Percentiles rank a stretch among this genome's conserved stretches.
These are phyloP conservation scores for Indri indri DNA, from an alignment of 2,113 vertebrate genomes.

Conservation along the genomic window DNA sequence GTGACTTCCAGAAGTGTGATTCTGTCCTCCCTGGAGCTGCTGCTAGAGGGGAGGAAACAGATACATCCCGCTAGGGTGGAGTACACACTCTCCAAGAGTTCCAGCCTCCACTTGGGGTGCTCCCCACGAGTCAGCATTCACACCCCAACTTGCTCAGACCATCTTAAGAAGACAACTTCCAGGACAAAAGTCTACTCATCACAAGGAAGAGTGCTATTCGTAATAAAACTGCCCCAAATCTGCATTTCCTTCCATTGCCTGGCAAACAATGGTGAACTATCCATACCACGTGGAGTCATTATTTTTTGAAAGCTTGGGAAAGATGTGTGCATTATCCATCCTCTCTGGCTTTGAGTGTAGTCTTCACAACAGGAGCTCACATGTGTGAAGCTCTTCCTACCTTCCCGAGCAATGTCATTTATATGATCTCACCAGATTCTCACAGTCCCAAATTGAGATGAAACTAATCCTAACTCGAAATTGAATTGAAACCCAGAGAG, in stretches of 20 bases:
- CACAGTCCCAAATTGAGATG: background rate
- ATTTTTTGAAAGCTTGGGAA: background rate
- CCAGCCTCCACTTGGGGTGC: too few relatives aligned
- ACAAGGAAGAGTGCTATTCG: background rate
- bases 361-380: background rate
- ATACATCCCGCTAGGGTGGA: rapidly evolving
- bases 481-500: background rate
- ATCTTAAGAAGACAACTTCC: background rate
- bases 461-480: background rate
- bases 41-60: background rate
- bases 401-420: background rate
- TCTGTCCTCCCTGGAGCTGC: background rate
- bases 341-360: background rate
- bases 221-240: background rate
- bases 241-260: background rate
- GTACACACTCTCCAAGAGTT: background rate
- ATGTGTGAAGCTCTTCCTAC: background rate
- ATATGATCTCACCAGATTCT: background rate
- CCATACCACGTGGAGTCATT: too few relatives aligned
- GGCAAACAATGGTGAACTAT: background rate
- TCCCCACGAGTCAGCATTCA: background rate
- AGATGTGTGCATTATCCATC: too few relatives aligned
- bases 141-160: background rate
- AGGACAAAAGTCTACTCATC: background rate
- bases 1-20: background rate